phyloP scores from a whole-genome alignment of 2,113 vertebrate species.

The Nothocercus julius region DNA sequence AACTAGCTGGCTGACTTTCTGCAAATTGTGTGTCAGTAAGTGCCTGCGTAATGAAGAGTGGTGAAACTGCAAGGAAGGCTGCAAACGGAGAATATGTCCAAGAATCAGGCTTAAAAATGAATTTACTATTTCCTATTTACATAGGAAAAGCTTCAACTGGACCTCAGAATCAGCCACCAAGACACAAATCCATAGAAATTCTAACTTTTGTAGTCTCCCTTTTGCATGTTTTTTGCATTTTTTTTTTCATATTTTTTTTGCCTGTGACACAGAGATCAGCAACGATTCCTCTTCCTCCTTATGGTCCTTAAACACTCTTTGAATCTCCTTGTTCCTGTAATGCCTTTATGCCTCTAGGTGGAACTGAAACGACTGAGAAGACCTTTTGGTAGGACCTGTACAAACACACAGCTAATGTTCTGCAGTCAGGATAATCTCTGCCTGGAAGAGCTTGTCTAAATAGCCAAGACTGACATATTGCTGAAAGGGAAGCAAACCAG shows the following conservation, averaged over 20 bases:
- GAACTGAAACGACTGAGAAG: conserved; percentile 43
- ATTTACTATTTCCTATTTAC: not conserved
- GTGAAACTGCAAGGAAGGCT: not conserved
- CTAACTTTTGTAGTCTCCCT: not conserved
- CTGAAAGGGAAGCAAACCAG: not conserved
- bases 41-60: accelerated
- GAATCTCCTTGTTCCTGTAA: not conserved
- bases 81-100: not conserved
- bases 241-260: not conserved
- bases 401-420: not conserved
- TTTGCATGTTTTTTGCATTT: not conserved
- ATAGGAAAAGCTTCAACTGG: not conserved
- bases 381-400: not conserved
- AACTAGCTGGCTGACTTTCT: not conserved
- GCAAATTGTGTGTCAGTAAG: too few relatives aligned
- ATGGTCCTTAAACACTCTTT: not conserved
- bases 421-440: not conserved
- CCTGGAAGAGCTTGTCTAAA: not conserved
- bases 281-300: not conserved
- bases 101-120: not conserved
- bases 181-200: not conserved
- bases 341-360: conserved; percentile 38
- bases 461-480: not conserved
- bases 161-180: not conserved
- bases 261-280: not conserved